Conservation (phyloP, 2,797 vertebrate species). For the Sarcoramphus papa region DNA sequence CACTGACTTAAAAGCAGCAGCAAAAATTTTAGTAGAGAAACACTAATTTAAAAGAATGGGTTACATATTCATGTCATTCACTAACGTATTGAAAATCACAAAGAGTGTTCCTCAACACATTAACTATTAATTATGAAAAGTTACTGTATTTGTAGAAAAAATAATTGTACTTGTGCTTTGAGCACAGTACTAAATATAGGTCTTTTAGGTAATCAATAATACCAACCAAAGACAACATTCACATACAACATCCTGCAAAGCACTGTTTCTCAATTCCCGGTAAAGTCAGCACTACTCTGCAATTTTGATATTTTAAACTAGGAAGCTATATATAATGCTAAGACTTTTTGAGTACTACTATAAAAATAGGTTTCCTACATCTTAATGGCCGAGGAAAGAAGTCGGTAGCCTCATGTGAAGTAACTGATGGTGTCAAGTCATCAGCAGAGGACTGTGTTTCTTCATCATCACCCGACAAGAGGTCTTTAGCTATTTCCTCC, state of each 20-base stretch:
- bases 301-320: not conserved
- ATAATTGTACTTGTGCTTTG: not conserved
- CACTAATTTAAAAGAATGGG: not conserved
- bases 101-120: not conserved
- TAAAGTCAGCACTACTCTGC: not conserved
- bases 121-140: not conserved
- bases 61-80: not conserved
- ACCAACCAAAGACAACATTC: not conserved
- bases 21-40: not conserved
- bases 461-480: slow-evolving; percentile 94
- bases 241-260: not conserved
- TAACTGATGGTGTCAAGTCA: slow-evolving; percentile 94
- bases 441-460: slow-evolving; percentile 97
- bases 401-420: slow-evolving; percentile 91
- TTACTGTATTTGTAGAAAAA: not conserved
- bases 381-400: slow-evolving; percentile 94
- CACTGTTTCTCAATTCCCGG: not conserved
- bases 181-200: not conserved
- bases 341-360: not conserved
- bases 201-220: not conserved
- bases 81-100: not conserved
- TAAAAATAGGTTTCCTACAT: slow-evolving; percentile 79
- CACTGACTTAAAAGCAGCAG: not conserved
- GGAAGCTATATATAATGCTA: not conserved
- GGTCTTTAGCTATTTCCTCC: slow-evolving; percentile 98